Evolutionary conservation across 2,888 invertebrate genomes (phyloP).

Genomic region (Heterodera filipjevi): DNA sequence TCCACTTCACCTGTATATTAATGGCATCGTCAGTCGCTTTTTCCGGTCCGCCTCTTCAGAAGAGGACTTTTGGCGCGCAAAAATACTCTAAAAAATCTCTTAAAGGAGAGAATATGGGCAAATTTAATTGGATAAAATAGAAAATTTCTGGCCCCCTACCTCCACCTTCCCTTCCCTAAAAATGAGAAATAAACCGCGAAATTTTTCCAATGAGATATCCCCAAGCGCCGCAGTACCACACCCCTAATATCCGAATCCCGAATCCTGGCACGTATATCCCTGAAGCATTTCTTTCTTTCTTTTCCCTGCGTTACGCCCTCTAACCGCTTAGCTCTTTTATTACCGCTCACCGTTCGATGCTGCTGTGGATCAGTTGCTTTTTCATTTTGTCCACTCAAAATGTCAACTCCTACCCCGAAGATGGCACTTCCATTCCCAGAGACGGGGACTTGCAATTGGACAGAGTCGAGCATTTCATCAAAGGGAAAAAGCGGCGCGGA

Average conservation of each 20-base stretch:
- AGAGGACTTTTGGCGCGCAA: slow-evolving; percentile 25
- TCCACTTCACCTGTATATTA: slow-evolving; percentile 28
- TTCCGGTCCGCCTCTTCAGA: slow-evolving; percentile 37
- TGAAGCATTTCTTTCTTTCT: background rate
- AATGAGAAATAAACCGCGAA: too few relatives aligned
- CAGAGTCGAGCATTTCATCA: background rate
- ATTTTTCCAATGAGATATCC: too few relatives aligned
- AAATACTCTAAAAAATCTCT: slow-evolving; percentile 5
- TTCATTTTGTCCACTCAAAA: background rate
- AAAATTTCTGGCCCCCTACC: too few relatives aligned
- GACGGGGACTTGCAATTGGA: slow-evolving; percentile 7
- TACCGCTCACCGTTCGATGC: background rate
- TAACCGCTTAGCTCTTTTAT: too few relatives aligned
- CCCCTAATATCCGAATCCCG: too few relatives aligned
- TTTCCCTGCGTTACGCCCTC: too few relatives aligned
- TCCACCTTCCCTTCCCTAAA: too few relatives aligned
- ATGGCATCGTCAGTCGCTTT: slow-evolving; percentile 35
- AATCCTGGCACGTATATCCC: too few relatives aligned
- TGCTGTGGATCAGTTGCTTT: background rate
- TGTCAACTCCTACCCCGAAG: background rate
- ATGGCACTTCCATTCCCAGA: background rate
- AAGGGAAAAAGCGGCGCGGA: background rate
- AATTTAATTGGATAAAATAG: too few relatives aligned
- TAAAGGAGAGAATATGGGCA: background rate
- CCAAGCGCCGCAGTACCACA: too few relatives aligned